Base-by-base conservation (phyloP, 2,888 invertebrate species). In the Toxonevra muliebris region DNA sequence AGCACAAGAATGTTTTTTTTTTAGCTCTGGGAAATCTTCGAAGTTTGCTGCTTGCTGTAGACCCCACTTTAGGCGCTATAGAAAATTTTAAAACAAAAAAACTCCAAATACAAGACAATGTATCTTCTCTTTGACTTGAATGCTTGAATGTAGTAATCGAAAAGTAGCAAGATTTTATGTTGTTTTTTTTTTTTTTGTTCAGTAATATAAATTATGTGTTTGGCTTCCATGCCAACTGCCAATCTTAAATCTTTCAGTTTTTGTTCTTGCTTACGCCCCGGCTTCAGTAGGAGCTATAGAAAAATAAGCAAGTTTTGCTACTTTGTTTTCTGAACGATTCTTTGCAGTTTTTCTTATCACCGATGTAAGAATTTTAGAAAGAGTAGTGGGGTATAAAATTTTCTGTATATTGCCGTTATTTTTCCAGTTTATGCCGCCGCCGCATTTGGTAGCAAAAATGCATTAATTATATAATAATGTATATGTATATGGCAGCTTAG, bases 21-120 rank as follows among this genome's bases (percentile, higher is more conserved):
- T n/a, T 48, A 48, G 50, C 50, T 48, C 8, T 48, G 50, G 50
- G 8, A 48, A 48, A 48, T 66, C 61, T 60, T 17, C 30, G 68
- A 55, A 65, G 66, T 67, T 64, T 61, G 63, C 72, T 68, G 72
- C 68, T 30, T 2, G 30, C 30, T 30, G 30, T 30, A 30, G 30
- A 7, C 30, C 30, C 30, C 30, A 30, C 30, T 30, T 30, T 30
- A 30, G 30, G 30, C 30, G 30, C 30, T 30, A 7, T 30, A 30
- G 30, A 30, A 30, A 30, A 30, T 4, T 30, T 7, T 11, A 15
- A 48, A 48, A 48, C 5, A 15, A 48, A 15, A 15, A 48, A 48
- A 15, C 48, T 10, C 10, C 13, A 48, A 12, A 15, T 5, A 15
- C 5, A 48, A 48, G 67, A 62, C 61, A 59, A 54, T 50, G 58